Conservation (phyloP, 2,113 vertebrate genomes). For the Aepyceros melampus region DNA sequence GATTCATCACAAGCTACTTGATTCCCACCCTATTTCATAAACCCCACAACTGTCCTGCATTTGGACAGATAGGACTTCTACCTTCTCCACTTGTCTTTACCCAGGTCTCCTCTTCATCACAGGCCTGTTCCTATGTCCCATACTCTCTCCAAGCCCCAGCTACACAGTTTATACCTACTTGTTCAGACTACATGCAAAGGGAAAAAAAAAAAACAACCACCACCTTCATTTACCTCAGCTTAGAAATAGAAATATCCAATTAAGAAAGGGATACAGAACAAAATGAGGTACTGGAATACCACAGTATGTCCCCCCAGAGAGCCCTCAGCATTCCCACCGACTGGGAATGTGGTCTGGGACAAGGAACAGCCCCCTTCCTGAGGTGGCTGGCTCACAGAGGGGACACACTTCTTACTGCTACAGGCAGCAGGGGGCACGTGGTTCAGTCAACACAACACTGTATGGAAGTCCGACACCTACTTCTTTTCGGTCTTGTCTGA, state of each 20-base stretch:
- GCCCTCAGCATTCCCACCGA: neutral
- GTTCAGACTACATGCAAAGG: slow-evolving; percentile 3
- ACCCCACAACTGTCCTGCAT: neutral
- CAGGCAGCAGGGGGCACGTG: neutral
- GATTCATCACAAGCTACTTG: neutral
- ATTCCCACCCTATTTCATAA: neutral
- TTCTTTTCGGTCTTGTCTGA: neutral
- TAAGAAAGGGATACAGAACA: neutral
- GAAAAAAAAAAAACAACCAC: slow-evolving; percentile 6
- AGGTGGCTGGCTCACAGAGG: rapidly evolving
- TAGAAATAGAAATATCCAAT: neutral
- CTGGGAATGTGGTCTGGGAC: neutral
- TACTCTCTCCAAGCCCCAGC: neutral
- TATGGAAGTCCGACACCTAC: neutral
- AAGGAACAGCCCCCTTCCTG: neutral
- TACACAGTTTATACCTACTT: neutral
- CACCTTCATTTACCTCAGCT: neutral
- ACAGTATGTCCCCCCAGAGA: neutral
- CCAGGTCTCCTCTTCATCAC: neutral
- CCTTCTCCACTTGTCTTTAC: neutral
- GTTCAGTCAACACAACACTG: neutral
- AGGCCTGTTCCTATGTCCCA: neutral
- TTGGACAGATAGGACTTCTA: neutral
- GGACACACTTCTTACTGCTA: neutral
- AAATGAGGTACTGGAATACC: neutral